phyloP scores from a whole-genome alignment of 2,113 vertebrate species.

The Chaenocephalus aceratus region DNA sequence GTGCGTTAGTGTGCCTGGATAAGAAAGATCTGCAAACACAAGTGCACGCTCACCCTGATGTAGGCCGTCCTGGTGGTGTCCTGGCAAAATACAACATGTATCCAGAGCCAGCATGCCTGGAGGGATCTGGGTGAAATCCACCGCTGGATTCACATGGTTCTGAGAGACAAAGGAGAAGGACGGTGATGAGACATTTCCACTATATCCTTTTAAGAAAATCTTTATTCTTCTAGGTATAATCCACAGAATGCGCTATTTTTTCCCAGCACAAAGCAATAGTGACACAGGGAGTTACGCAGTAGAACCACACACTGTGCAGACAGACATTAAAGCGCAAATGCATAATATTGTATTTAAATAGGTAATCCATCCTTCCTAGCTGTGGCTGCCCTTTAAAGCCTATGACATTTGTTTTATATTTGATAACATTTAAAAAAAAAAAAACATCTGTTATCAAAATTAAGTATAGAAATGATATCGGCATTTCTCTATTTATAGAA shows the following conservation, averaged over 20 bases:
- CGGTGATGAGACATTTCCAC: conserved; percentile 8
- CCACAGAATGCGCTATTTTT: neutral
- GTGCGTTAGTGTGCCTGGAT: neutral
- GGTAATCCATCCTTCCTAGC: too few species aligned
- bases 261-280: neutral
- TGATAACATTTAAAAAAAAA: too few species aligned
- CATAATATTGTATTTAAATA: neutral
- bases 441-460: too few species aligned
- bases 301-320: neutral
- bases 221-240: conserved; percentile 13
- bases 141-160: conserved; percentile 98
- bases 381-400: too few species aligned
- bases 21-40: neutral
- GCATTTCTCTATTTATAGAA: too few species aligned
- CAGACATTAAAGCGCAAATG: neutral
- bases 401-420: too few species aligned
- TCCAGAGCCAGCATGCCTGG: conserved; percentile 98
- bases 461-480: too few species aligned
- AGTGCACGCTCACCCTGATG: conserved; percentile 89
- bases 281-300: neutral
- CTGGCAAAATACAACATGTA: conserved; percentile 98
- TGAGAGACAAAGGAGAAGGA: conserved; percentile 63
- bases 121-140: conserved; percentile 98
- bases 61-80: conserved; percentile 96
- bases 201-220: neutral